phyloP scores from a whole-genome alignment of 2,797 vertebrate species.

The Gallinago stenura region DNA sequence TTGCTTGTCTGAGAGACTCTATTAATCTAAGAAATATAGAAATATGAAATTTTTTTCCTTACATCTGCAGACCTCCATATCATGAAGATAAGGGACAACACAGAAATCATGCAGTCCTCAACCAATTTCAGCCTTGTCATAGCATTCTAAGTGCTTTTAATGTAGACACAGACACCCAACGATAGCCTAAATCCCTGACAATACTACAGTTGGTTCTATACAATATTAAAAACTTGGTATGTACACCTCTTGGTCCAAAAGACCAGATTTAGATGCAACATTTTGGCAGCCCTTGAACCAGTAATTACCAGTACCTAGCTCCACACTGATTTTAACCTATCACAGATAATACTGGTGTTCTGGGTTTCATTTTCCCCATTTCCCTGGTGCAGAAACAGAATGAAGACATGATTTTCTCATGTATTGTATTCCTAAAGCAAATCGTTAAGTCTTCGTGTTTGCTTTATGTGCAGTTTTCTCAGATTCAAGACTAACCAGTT shows the following conservation, averaged over 20 bases:
- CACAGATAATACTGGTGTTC: no score
- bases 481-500: neutral
- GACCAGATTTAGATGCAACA: neutral
- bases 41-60: neutral
- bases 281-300: neutral
- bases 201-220: neutral
- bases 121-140: neutral
- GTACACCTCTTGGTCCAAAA: neutral
- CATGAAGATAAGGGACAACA: neutral
- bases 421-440: neutral
- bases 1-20: neutral
- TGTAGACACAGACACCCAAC: neutral
- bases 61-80: neutral
- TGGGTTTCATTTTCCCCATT: no score
- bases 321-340: neutral
- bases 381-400: no score
- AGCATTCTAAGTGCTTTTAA: neutral
- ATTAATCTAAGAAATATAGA: neutral
- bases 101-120: neutral
- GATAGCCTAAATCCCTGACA: neutral
- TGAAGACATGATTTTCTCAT: no score
- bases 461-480: neutral
- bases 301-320: neutral
- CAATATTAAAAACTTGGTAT: neutral
- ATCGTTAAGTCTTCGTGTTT: rapidly evolving